Percentiles rank a stretch among this genome's conserved stretches.
phyloP scores from a whole-genome alignment of 1,140 invertebrate species.

The Himalopsyche phryganea region DNA sequence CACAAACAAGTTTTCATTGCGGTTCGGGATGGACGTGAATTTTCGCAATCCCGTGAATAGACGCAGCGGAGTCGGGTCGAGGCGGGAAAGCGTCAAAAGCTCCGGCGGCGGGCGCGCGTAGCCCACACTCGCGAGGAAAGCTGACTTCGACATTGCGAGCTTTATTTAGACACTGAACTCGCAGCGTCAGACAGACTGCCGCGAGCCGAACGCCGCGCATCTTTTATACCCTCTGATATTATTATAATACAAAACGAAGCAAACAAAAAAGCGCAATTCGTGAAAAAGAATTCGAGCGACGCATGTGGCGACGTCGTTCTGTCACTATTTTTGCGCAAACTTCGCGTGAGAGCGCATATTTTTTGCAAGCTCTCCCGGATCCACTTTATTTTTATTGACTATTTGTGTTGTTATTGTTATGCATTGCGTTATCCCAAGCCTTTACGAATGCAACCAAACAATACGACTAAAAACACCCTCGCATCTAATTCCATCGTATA shows the following conservation, averaged over 20 bases:
- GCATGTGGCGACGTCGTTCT: not conserved
- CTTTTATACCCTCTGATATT: constrained; percentile 17
- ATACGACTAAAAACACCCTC: too few relatives aligned
- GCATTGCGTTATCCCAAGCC: too few relatives aligned
- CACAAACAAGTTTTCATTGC: constrained; percentile 16
- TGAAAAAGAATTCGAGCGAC: not conserved
- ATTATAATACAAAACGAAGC: too few relatives aligned
- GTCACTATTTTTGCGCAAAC: not conserved
- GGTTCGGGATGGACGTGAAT: constrained; percentile 3
- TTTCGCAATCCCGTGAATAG: constrained; percentile 21
- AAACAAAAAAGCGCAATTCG: too few relatives aligned
- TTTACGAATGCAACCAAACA: too few relatives aligned
- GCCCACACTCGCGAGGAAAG: not conserved
- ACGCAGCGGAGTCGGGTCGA: not conserved
- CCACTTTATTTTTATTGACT: not conserved
- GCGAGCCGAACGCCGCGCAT: not conserved
- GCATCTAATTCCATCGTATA: too few relatives aligned
- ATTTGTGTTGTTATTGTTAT: not conserved
- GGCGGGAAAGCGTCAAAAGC: constrained; percentile 10
- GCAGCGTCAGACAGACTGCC: constrained; percentile 1
- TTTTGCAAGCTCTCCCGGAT: not conserved
- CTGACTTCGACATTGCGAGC: not conserved
- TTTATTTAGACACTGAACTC: constrained; percentile 25
- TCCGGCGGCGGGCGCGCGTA: not conserved
- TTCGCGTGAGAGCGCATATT: not conserved